Evolutionary conservation across 2,888 invertebrate genomes (phyloP), one percentile per base, ranked within the genome.

Genomic region (Drosophila picticornis): DNA sequence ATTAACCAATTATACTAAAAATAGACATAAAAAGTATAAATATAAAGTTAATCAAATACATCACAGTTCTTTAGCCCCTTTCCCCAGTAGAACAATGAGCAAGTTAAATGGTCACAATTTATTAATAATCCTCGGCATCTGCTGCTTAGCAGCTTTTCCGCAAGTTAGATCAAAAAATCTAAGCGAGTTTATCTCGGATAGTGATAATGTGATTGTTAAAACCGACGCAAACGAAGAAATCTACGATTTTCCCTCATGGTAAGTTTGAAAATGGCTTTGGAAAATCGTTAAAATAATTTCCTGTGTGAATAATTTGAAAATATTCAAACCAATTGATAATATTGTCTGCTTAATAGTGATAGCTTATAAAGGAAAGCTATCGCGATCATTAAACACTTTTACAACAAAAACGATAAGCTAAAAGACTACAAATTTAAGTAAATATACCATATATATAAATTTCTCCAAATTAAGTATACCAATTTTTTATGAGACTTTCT

Each of bases 231-330:
- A 72, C 40, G 73, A 66, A 52, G 56, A 77, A 19, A 46, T 56
- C n/a, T 70, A 69, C 29, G 65, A 81, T 27, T 82, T 88, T 34
- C 56, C 75, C 11, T 71, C 88, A 36, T 92, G 92, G 92, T 92
- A 91, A 92, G 92, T 91, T 29, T 57, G 25, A 27, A 51, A 67
- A 48, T 13, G 13, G 11, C 6, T 19, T 2, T 27, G 16, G 19
- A 25, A 36, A 36, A 27, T 36, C 25, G 16, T 4, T 9, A 1
- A 46, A 25, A 46, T 9, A 25, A 25, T 46, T 16, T 9, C 16
- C 9, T 46, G 9, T 25, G 46, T 9, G 13, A 22, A 25, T 25
- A 25, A 9, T 46, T 25, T 46, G 25, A 25, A 25, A 9, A 50
- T 16, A 48, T 10, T 53, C 10, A 13, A 51, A 51, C 1, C 4